Conservation (phyloP, 1,140 invertebrate genomes). For the Drosophila sulfurigaster region DNA sequence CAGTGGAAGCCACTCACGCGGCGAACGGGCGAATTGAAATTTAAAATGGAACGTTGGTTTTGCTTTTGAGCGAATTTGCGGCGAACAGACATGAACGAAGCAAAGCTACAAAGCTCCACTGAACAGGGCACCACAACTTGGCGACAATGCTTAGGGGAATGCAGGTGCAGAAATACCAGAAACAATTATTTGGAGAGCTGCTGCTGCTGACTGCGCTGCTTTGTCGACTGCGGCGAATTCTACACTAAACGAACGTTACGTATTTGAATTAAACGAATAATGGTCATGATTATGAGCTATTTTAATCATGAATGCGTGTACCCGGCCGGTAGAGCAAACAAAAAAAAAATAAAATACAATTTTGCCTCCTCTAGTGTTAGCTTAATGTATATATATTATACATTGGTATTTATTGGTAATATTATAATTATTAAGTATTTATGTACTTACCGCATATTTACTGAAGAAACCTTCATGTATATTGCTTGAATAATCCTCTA, state of each 20-base stretch:
- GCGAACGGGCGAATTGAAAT: slow-evolving; percentile 50
- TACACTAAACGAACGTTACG: slow-evolving; percentile 61
- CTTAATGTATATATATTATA: slow-evolving; percentile 13
- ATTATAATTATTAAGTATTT: neutral
- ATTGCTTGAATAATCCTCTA: slow-evolving; percentile 81
- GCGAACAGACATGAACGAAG: slow-evolving; percentile 20
- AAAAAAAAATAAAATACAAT: slow-evolving; percentile 35
- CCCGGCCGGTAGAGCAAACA: slow-evolving; percentile 62
- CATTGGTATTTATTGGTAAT: neutral
- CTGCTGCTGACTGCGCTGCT: slow-evolving; percentile 36
- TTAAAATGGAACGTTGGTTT: slow-evolving; percentile 65
- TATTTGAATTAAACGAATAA: slow-evolving; percentile 63
- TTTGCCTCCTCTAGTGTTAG: too few relatives aligned
- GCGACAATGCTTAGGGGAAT: slow-evolving; percentile 32
- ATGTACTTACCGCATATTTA: slow-evolving; percentile 82
- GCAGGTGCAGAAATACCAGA: slow-evolving; percentile 66
- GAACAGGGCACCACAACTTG: slow-evolving; percentile 22
- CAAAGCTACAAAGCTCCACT: slow-evolving; percentile 14
- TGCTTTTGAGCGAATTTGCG: slow-evolving; percentile 38
- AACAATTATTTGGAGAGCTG: slow-evolving; percentile 35
- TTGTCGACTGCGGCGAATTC: slow-evolving; percentile 53
- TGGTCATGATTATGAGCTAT: slow-evolving; percentile 7
- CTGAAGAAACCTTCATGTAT: slow-evolving; percentile 83
- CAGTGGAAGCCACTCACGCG: slow-evolving; percentile 24
- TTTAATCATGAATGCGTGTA: slow-evolving; percentile 30